A percentile compares a stretch with the other conserved stretches of the same genome.
Evolutionary conservation across 2,113 vertebrate genomes (phyloP).

Genomic region (Furnarius figulus): DNA sequence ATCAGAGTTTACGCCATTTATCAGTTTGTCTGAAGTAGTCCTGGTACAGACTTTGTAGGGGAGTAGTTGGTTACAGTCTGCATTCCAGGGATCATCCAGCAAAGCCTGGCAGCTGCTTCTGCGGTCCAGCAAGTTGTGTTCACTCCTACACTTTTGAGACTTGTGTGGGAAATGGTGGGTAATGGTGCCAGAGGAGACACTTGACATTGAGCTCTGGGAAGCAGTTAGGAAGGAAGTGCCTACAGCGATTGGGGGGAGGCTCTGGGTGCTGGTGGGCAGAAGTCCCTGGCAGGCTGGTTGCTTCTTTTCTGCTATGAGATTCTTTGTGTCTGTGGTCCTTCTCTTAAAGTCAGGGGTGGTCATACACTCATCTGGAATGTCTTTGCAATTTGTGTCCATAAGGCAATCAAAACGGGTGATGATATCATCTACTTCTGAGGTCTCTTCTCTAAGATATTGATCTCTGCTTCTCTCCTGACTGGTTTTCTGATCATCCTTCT

Average conservation of each 20-base stretch:
- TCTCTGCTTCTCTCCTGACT: constrained; percentile 64
- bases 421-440: constrained; percentile 87
- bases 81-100: constrained; percentile 71
- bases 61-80: constrained; percentile 66
- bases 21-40: constrained; percentile 72
- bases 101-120: constrained; percentile 65
- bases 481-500: constrained; percentile 72
- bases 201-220: constrained; percentile 53
- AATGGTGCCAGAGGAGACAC: constrained; percentile 31
- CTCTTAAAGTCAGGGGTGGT: constrained; percentile 62
- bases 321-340: constrained; percentile 67
- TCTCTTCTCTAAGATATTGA: constrained; percentile 56
- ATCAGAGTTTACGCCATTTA: constrained; percentile 68
- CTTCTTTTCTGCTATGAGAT: constrained; percentile 71
- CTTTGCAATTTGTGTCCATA: constrained; percentile 74
- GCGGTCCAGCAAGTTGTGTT: constrained; percentile 79
- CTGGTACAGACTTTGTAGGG: constrained; percentile 73
- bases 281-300: constrained; percentile 65
- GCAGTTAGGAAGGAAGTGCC: constrained; percentile 73
- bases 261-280: constrained; percentile 80
- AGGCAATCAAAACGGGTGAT: constrained; percentile 85
- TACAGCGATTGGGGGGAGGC: constrained; percentile 81
- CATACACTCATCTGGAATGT: constrained; percentile 38
- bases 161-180: constrained; percentile 60
- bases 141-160: constrained; percentile 83